phyloP scores from a whole-genome alignment of 1,140 invertebrate genomes.

The Zaprionus ghesquierei region DNA sequence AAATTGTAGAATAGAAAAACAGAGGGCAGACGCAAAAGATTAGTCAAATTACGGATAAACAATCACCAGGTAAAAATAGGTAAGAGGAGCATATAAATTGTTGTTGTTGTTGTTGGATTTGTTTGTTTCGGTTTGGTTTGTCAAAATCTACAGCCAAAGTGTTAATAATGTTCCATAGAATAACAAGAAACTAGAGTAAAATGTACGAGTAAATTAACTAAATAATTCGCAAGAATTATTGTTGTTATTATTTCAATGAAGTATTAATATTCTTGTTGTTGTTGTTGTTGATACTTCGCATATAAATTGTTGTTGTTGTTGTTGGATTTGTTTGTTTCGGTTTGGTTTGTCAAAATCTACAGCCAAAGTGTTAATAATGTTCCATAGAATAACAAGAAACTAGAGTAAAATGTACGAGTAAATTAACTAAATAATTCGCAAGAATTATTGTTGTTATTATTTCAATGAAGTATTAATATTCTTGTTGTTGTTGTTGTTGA shows the following conservation, averaged over 20 bases:
- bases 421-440: slow-evolving; percentile 65
- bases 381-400: slow-evolving; percentile 53
- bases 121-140: slow-evolving; percentile 54
- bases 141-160: slow-evolving; percentile 81
- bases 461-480: slow-evolving; percentile 50
- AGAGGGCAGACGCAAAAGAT: slow-evolving; percentile 60
- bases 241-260: slow-evolving; percentile 43
- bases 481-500: neutral
- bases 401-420: slow-evolving; percentile 32
- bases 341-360: slow-evolving; percentile 77
- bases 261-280: slow-evolving; percentile 43
- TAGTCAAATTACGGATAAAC: slow-evolving; percentile 65
- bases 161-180: slow-evolving; percentile 71
- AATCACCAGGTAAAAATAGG: slow-evolving; percentile 68
- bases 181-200: slow-evolving; percentile 38
- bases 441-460: slow-evolving; percentile 50
- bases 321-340: slow-evolving; percentile 42
- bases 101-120: slow-evolving; percentile 46
- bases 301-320: slow-evolving; percentile 50
- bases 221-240: slow-evolving; percentile 63
- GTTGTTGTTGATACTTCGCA: slow-evolving; percentile 26
- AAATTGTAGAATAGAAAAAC: slow-evolving; percentile 30
- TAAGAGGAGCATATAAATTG: slow-evolving; percentile 54
- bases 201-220: slow-evolving; percentile 48
- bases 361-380: slow-evolving; percentile 78